These are phyloP conservation scores for Lasioglossum leucozonium DNA, from an alignment of 2,888 invertebrate genomes.

Conservation along the genomic window DNA sequence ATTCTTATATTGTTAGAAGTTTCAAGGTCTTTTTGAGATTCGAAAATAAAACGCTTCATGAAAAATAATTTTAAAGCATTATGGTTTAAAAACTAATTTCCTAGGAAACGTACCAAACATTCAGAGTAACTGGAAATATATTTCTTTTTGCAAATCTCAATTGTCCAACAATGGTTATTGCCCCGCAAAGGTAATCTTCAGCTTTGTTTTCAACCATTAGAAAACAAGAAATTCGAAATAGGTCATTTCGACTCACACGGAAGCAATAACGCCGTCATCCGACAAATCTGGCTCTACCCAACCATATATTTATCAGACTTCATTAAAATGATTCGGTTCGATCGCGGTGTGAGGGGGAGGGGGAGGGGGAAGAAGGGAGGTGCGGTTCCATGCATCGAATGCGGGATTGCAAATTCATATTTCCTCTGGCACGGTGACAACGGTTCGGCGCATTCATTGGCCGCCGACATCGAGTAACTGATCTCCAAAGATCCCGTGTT, in stretches of 20 bases:
- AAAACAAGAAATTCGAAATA: background rate
- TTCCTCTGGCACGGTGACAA: slow-evolving; percentile 25
- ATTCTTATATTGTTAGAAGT: too few species aligned
- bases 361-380: too few species aligned
- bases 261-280: background rate
- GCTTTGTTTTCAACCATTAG: background rate
- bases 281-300: background rate
- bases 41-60: too few species aligned
- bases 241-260: background rate
- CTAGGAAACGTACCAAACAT: too few species aligned
- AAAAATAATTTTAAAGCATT: too few species aligned
- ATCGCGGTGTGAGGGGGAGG: background rate
- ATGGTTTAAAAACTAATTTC: too few species aligned
- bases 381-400: slow-evolving; percentile 4
- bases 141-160: background rate
- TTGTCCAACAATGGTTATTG: background rate
- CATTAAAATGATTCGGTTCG: background rate
- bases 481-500: slow-evolving; percentile 3
- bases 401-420: slow-evolving; percentile 16
- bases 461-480: slow-evolving; percentile 13
- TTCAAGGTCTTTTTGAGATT: too few species aligned
- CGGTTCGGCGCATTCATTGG: background rate
- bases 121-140: background rate
- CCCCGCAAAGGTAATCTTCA: background rate
- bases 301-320: background rate